Evolutionary conservation across 2,797 vertebrate genomes (phyloP), one percentile per base, ranked within the genome.

Genomic region (Sebastes dallii): DNA sequence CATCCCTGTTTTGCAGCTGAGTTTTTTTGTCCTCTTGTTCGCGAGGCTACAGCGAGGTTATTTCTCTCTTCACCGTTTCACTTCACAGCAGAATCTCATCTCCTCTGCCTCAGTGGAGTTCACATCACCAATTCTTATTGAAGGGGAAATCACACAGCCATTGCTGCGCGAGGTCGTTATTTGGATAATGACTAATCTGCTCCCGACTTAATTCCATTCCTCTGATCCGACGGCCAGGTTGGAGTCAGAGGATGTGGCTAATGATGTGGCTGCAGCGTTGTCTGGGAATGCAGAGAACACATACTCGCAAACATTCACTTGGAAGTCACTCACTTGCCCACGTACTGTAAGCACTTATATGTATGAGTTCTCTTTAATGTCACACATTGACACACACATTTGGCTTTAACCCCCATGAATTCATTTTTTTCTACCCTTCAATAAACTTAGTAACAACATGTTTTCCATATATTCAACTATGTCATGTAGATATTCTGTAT

Each of bases 131-230:
- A 93, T 91, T 93, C 91, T 93, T 89, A 92, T 89, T 92, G 92
- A 92, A 93, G 91, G 88, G 90, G 90, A 93, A 92, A 92, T 87
- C 80, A 56, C 74, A 56, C 82, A 78, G 87, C 86, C 76, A 52
- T 81, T 88, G 89, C 88, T 27, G 85, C 89, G 84, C 18, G 60
- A 81, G 88, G 86, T 90, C 82, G 82, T 92, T 93, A 93, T 90
- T 92, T 88, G 83, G 91, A 92, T 93, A 93, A 92, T 92, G 92
- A 90, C 91, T 93, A 89, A 94, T 93, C 86, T 87, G 86, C 79
- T 82, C 83, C 82, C 24, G 83, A 84, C 81, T 92, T 90, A 82
- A 89, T 87, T 91, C 88, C 91, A 39, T 91, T 87, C 84, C 84
- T 91, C 86, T 92, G 86, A 90, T 89, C 86, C 30, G 71, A 76